phyloP scores from a whole-genome alignment of 2,797 vertebrate species.

The Malacoctenus gilli region DNA sequence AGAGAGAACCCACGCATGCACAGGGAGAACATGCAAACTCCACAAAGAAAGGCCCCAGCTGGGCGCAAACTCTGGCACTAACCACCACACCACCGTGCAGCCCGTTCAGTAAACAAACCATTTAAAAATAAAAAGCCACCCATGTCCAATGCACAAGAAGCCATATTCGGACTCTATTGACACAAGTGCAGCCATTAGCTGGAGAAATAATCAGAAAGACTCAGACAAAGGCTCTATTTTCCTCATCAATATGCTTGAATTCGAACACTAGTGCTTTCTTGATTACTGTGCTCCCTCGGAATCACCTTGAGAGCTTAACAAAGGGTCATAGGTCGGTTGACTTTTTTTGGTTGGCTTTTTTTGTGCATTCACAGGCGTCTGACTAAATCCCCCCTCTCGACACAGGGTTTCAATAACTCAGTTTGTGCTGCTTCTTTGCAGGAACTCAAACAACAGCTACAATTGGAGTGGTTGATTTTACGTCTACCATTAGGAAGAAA shows the following conservation, averaged over 20 bases:
- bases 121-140: constrained; percentile 1
- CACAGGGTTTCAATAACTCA: constrained; percentile 51
- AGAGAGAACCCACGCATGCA: too few species aligned
- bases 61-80: too few species aligned
- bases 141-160: constrained; percentile 7
- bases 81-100: too few species aligned
- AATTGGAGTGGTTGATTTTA: constrained; percentile 36
- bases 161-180: constrained; percentile 45
- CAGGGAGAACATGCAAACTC: too few species aligned
- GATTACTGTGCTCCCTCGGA: constrained; percentile 9
- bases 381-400: constrained; percentile 26
- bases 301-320: constrained; percentile 34
- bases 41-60: too few species aligned
- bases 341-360: background rate
- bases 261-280: constrained; percentile 21
- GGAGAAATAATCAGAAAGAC: constrained; percentile 45
- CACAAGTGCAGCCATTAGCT: constrained; percentile 33
- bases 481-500: constrained; percentile 15
- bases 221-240: constrained; percentile 47
- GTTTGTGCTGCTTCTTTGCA: constrained; percentile 39
- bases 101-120: constrained; percentile 39
- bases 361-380: constrained; percentile 1
- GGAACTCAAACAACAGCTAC: constrained; percentile 31
- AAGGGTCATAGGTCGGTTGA: constrained; percentile 7
- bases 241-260: constrained; percentile 36